Evolutionary conservation across 2,113 vertebrate genomes (phyloP), one percentile per base, ranked within the genome.

Genomic region (Ceuthmochares aereus): DNA sequence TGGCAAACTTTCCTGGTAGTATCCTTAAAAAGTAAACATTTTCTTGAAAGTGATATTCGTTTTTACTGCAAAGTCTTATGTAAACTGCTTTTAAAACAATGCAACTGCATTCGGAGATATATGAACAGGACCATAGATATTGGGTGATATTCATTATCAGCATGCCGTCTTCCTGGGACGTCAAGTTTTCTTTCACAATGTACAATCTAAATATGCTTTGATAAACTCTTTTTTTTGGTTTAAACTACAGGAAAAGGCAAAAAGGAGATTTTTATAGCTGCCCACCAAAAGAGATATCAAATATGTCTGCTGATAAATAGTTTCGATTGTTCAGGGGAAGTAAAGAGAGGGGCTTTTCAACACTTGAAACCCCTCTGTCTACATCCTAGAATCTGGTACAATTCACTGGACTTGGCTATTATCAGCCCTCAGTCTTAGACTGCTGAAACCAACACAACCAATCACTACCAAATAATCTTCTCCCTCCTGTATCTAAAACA

Each of bases 231-330:
- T 55, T 34, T 59, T 59, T 80, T 34, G 62, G 21, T 29, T 90
- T 34, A 36, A 19, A 21, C 27, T 40, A 40, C 40, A 40, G 40
- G 40, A 40, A 40, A 40, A 40, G 40, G 40, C 9, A 40, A 40
- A 40, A 40, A 40, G 40, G 40, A 40, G 40, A 40, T 40, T 40
- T 40, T 40, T 40, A 40, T 40, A 40, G 40, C 40, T 40, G 40
- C 40, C 40, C 12, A 40, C n/a, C n/a, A n/a, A n/a, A n/a, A n/a
- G n/a, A n/a, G 36, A 32, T n/a, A 37, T 13, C 22, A 34, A 55
- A 85, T 27, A 62, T 6, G 9, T 43, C 3, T 0, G 25, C 36
- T 42, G 23, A 37, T 26, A 47, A 0, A 12, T 1, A 16, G 18
- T 21, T 88, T 42, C 62, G 9, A 12, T 73, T 36, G 15, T 23